Percentiles rank a stretch among this genome's conserved stretches.
Conservation (phyloP, 1,140 invertebrate genomes). For the Catajapyx aquilonaris region DNA sequence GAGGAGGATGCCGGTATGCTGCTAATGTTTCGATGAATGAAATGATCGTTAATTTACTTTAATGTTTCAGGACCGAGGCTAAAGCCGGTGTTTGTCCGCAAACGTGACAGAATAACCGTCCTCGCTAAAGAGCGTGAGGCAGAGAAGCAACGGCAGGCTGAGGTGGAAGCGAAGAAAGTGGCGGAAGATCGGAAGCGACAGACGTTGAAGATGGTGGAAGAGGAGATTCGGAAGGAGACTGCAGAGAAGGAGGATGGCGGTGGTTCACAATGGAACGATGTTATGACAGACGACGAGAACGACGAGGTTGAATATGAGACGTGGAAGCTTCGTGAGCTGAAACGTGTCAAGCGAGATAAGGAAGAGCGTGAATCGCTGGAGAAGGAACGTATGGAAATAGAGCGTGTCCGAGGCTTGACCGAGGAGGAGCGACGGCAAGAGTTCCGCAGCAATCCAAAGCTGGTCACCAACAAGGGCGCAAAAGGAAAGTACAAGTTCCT, state of each 20-base stretch:
- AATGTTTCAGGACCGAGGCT: too few relatives aligned
- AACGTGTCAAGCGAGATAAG: conserved; percentile 83
- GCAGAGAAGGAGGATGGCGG: conserved; percentile 23
- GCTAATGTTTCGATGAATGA: too few relatives aligned
- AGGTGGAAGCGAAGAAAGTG: conserved; percentile 49
- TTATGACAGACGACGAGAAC: conserved; percentile 94
- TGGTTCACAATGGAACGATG: conserved; percentile 48
- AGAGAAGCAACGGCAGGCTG: conserved; percentile 58
- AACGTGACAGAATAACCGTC: conserved; percentile 83
- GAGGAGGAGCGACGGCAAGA: conserved; percentile 89
- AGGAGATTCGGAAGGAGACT: conserved; percentile 57
- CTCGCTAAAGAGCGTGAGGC: conserved; percentile 82
- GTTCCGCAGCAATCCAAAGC: conserved; percentile 75
- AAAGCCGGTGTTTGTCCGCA: conserved; percentile 93
- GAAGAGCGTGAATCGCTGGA: conserved; percentile 84
- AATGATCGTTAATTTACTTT: too few relatives aligned
- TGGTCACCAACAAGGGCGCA: conserved; percentile 78
- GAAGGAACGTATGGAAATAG: conserved; percentile 76
- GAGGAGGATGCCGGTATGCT: conserved; percentile 67
- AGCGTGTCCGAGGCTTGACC: conserved; percentile 78
- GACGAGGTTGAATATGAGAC: conserved; percentile 94
- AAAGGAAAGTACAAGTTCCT: conserved; percentile 99
- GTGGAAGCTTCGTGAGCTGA: conserved; percentile 94
- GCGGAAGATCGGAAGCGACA: conserved; percentile 63
- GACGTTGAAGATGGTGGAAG: conserved; percentile 76